Base-by-base conservation (phyloP, 1,140 invertebrate genomes). In the Harpegnathos saltator region DNA sequence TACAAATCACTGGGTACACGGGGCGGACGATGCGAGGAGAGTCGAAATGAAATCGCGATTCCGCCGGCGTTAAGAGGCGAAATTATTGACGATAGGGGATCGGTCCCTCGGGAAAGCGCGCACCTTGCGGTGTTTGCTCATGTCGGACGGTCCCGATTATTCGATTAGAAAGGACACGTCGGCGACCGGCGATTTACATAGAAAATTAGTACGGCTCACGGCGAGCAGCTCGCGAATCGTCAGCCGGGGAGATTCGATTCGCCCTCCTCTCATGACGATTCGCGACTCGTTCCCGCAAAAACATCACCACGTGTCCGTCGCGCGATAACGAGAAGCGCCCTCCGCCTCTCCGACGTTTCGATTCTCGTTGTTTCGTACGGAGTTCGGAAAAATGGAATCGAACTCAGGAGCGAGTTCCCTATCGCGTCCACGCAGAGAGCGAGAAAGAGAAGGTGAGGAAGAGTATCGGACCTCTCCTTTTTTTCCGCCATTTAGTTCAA, bases 401-500 rank as follows among this genome's bases (percentile, higher is more conserved):
- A 26, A 5, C 33, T 24, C 56, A 26, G 9, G 15, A n/a, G n/a
- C n/a, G 66, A 78, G 5, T 15, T 33, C 33, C 7, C 3, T 11
- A 54, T 54, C 48, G 50, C 19, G 66, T n/a, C 48, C 15, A 44
- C 1, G 44, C 22, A 72, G 38, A 44, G 38, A 44, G 38, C 4
- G 38, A 44, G 11, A 44, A 44, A 9, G 7, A 44, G 11, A 44
- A 9, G 11, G 38, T 9, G 38, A 9, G 38, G 11, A 9, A 44
- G 9, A 9, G 56, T 22, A n/a, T 17, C 2, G 29, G 71, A 66
- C 24, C 24, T 9, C 19, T 44, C 17, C 62, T 73, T 82, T 86
- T 88, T 83, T 71, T 65, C 71, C 73, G 17, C 26, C 66, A 61
- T 72, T 85, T 71, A 80, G 17, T 80, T 88, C 84, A 56, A 75